phyloP scores from a whole-genome alignment of 2,113 vertebrate genomes.

The Xenopus borealis region DNA sequence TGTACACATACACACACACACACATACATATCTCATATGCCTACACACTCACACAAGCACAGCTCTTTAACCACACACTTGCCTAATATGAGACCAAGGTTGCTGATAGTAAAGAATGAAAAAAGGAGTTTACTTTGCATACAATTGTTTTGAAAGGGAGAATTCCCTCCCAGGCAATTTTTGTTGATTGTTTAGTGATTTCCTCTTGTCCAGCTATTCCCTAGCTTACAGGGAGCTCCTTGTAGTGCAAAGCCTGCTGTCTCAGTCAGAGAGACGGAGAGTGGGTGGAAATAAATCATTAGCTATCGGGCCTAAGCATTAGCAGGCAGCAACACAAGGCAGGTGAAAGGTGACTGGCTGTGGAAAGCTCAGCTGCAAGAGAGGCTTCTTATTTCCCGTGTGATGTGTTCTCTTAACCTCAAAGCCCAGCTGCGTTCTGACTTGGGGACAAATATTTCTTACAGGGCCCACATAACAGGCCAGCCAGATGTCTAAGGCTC shows the following conservation, averaged over 20 bases:
- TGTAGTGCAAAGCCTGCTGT: slow-evolving; percentile 69
- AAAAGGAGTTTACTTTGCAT: too few relatives aligned
- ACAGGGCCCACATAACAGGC: not conserved
- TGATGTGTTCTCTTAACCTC: slow-evolving; percentile 8
- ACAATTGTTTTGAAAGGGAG: not conserved
- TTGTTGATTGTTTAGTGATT: not conserved
- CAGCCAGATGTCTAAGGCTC: not conserved
- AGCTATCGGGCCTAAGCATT: slow-evolving; percentile 61
- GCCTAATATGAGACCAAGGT: too few relatives aligned
- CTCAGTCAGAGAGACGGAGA: slow-evolving; percentile 52
- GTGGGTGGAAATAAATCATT: slow-evolving; percentile 69
- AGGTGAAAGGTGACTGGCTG: slow-evolving; percentile 60
- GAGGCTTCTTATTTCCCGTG: slow-evolving; percentile 50
- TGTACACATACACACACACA: not conserved
- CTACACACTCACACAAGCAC: too few relatives aligned
- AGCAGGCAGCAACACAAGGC: slow-evolving; percentile 55
- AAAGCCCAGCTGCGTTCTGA: not conserved
- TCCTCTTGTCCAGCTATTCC: not conserved
- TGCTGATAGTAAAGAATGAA: too few relatives aligned
- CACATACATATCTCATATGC: not conserved
- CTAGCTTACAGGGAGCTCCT: not conserved
- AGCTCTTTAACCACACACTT: too few relatives aligned
- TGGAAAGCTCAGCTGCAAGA: slow-evolving; percentile 41
- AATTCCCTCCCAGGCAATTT: not conserved
- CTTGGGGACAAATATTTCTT: not conserved